Evolutionary conservation across 2,797 vertebrate species (phyloP), one percentile per base, ranked within the genome.

Genomic region (Buceros bicornis): DNA sequence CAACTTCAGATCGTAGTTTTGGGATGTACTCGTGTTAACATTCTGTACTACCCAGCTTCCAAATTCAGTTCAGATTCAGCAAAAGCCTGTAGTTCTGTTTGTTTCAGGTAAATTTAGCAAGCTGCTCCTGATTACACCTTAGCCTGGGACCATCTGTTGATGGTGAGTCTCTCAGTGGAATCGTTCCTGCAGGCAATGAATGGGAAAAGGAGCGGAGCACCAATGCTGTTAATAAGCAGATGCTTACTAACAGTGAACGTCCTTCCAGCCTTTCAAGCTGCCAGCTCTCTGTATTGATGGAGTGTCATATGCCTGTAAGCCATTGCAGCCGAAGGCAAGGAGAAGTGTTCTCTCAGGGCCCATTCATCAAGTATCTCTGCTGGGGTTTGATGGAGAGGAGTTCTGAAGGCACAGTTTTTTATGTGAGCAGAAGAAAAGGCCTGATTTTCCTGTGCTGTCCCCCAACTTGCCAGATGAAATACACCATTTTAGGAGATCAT

Each of bases 231-330:
- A 96, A 96, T 89, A 97, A 98, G 97, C 98, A 98, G 98, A 98
- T 98, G 98, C 94, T 69, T 84, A 56, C 79, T 94, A 94, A 96
- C 97, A 94, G 93, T 91, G 96, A 95, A 93, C 35, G 93, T 96
- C 91, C 95, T 97, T 95, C 95, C 94, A 3, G 47, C 96, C 96
- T 98, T 98, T 98, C 97, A 97, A 95, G 97, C 98, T 98, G 98
- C 97, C 97, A 97, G 97, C 97, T 98, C 97, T 97, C 69, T 8
- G 61, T 98, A 93, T 95, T 98, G 98, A 98, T 98, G 96, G 95
- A 97, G 95, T 96, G 95, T 97, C 67, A 4, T 95, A 84, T 95
- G 96, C 96, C 97, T 97, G 92, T 83, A 48, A 98, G 94, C 95
- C 82, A 83, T 87, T 96, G 95, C 81, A 85, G 97, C 97, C 61